Percentiles rank a stretch among this genome's conserved stretches.
Conservation (phyloP, 2,888 invertebrate genomes). For the Conops quadrifasciatus region DNA sequence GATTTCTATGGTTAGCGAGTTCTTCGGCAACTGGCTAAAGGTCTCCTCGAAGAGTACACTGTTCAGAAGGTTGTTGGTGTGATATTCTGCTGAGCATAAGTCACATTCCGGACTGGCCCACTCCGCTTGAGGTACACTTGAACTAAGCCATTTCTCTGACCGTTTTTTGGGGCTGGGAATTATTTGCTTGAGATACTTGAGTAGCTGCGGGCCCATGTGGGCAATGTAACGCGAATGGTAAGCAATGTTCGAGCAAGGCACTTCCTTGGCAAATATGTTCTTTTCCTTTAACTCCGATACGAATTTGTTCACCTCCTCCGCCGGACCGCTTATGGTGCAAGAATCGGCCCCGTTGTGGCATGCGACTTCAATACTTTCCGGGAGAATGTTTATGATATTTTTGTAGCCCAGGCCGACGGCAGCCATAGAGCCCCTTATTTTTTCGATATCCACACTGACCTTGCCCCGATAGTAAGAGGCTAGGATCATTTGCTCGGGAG, state of each 20-base stretch:
- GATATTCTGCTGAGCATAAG: slow-evolving; percentile 81
- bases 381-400: slow-evolving; percentile 70
- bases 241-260: slow-evolving; percentile 85
- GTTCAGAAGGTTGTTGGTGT: slow-evolving; percentile 81
- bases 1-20: slow-evolving; percentile 73
- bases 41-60: slow-evolving; percentile 70
- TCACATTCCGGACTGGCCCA: slow-evolving; percentile 75
- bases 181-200: slow-evolving; percentile 71
- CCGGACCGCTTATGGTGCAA: slow-evolving; percentile 88
- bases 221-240: slow-evolving; percentile 86
- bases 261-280: slow-evolving; percentile 81
- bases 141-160: slow-evolving; percentile 82
- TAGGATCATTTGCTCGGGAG: slow-evolving; percentile 85
- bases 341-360: slow-evolving; percentile 87
- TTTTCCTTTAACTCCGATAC: slow-evolving; percentile 72
- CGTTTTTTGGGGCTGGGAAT: slow-evolving; percentile 74
- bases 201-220: slow-evolving; percentile 71
- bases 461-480: slow-evolving; percentile 83
- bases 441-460: slow-evolving; percentile 75
- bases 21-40: slow-evolving; percentile 69
- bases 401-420: slow-evolving; percentile 77
- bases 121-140: slow-evolving; percentile 75
- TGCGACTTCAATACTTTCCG: slow-evolving; percentile 80
- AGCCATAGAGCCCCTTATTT: slow-evolving; percentile 84
- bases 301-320: slow-evolving; percentile 72